Conservation (phyloP, 2,113 vertebrate genomes). For the Bubo bubo region DNA sequence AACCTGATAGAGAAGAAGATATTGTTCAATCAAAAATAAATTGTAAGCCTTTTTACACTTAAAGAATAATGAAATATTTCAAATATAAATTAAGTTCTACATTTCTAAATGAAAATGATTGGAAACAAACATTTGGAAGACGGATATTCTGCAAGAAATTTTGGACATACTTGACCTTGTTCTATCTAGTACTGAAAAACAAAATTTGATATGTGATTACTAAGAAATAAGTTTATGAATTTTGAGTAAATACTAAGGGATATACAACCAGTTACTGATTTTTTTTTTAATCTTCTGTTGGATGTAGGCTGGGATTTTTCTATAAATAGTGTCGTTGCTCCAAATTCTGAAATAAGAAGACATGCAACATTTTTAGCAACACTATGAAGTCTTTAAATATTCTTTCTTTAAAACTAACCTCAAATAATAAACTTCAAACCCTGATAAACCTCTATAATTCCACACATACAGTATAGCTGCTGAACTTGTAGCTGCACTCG, state of each 20-base stretch:
- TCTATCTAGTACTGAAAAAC: neutral
- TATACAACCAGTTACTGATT: neutral
- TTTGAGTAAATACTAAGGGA: neutral
- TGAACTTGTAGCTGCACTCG: neutral
- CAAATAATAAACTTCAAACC: neutral
- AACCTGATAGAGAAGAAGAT: neutral
- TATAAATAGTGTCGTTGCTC: neutral
- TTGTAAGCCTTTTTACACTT: neutral
- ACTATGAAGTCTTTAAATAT: neutral
- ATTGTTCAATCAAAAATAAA: neutral
- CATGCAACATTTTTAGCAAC: neutral
- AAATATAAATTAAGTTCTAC: neutral
- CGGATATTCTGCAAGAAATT: neutral
- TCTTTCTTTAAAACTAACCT: constrained; percentile 1
- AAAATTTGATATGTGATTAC: neutral
- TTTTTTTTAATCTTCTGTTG: neutral
- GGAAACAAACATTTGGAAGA: neutral
- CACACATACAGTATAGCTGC: neutral
- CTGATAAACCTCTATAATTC: neutral
- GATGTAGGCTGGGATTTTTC: neutral
- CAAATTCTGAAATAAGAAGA: neutral
- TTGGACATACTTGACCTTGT: neutral
- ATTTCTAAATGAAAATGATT: neutral
- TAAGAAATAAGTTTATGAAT: neutral
- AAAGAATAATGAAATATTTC: neutral